phyloP scores from a whole-genome alignment of 2,113 vertebrate species.

The Ramphastos sulfuratus region DNA sequence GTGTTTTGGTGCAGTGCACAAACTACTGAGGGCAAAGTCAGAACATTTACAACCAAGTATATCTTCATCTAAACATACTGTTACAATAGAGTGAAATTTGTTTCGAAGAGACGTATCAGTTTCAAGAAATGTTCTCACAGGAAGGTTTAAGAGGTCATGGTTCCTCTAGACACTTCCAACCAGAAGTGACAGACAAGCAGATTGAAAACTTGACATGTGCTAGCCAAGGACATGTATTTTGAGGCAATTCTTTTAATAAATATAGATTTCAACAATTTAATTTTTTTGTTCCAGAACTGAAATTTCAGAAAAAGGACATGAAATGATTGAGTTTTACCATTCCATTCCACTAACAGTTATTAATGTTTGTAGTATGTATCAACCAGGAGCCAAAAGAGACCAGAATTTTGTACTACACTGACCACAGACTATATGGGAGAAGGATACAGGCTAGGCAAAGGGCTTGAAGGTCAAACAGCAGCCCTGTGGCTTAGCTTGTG shows the following conservation, averaged over 20 bases:
- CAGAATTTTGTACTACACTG: background rate
- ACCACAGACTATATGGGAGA: fast-evolving
- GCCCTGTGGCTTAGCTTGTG: background rate
- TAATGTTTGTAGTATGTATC: background rate
- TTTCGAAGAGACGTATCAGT: background rate
- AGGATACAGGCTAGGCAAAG: background rate
- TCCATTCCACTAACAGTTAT: background rate
- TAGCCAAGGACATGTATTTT: background rate
- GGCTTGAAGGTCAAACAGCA: background rate
- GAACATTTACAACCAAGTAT: background rate
- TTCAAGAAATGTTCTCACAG: background rate
- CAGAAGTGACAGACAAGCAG: background rate
- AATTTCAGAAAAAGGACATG: background rate
- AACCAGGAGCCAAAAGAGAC: background rate
- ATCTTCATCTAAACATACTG: background rate
- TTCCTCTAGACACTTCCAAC: background rate
- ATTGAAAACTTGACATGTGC: background rate
- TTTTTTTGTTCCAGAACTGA: background rate
- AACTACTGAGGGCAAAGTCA: background rate
- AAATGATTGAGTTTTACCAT: background rate
- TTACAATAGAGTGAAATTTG: background rate
- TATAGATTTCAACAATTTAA: background rate
- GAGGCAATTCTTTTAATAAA: background rate
- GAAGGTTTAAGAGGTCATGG: background rate
- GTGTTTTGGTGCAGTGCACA: background rate